Evolutionary conservation across 37 sponge, comb jelly and placozoan species (phyloP).

Genomic region (Ephydatia muelleri): DNA sequence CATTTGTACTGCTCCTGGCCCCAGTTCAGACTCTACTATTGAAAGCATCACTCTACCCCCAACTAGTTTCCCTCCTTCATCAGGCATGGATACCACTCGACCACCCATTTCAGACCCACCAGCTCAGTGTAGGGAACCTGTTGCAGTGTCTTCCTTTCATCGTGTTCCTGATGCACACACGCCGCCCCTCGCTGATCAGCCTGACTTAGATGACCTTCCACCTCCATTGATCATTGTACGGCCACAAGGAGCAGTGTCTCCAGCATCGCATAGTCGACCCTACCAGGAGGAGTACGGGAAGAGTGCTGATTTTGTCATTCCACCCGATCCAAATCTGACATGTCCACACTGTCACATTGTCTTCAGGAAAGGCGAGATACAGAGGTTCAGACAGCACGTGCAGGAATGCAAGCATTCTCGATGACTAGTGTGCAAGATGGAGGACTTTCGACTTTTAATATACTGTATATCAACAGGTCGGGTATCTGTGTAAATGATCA

Average conservation of each 20-base stretch:
- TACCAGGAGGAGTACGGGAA: not conserved
- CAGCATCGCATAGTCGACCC: no score
- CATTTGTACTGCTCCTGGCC: no score
- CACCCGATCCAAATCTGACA: constrained; percentile 43
- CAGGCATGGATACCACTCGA: no score
- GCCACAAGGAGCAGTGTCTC: not conserved
- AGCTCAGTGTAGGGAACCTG: no score
- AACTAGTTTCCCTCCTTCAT: no score
- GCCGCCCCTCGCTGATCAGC: not conserved
- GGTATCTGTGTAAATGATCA: no score
- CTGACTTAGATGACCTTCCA: not conserved
- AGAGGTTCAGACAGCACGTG: constrained; percentile 35
- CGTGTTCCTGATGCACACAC: not conserved
- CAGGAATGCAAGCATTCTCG: not conserved
- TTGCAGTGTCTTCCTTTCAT: not conserved
- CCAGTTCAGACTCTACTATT: no score
- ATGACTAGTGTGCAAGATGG: no score
- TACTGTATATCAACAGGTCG: no score
- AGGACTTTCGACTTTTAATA: no score
- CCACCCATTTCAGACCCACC: no score
- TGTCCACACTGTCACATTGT: constrained; percentile 29
- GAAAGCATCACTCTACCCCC: no score
- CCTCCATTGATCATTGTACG: not conserved
- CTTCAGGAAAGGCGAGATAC: constrained; percentile 52
- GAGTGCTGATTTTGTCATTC: not conserved